These are phyloP conservation scores for Mormyrus proboscirostris DNA, from an alignment of 2,797 vertebrate species.

Conservation along the genomic window DNA sequence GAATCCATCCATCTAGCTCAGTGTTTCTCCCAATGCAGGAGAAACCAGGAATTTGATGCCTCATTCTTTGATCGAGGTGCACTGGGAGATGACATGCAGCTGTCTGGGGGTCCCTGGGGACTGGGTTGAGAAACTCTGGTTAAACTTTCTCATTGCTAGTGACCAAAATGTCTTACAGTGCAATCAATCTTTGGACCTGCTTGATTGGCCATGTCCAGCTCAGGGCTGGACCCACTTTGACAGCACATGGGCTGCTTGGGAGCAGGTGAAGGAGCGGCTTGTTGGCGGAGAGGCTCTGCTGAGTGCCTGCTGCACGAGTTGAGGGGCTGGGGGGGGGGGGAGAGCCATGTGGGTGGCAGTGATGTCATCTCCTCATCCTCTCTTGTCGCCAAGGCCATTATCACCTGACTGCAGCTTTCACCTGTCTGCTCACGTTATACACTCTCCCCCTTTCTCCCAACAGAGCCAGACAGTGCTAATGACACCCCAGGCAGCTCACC, in stretches of 20 bases:
- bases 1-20: background rate
- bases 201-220: background rate
- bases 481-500: constrained; percentile 23
- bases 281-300: constrained; percentile 43
- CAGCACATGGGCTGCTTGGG: background rate
- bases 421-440: constrained; percentile 53
- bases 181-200: background rate
- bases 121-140: background rate
- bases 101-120: background rate
- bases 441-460: constrained; percentile 35
- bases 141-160: background rate
- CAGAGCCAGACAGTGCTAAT: constrained; percentile 36
- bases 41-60: background rate
- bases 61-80: background rate
- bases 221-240: background rate
- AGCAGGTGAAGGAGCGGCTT: background rate
- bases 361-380: constrained; percentile 37
- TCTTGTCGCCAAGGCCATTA: constrained; percentile 46
- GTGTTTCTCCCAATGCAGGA: background rate
- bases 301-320: constrained; percentile 39
- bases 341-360: constrained; percentile 2
- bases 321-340: constrained; percentile 20
- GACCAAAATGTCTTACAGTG: background rate
- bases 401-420: constrained; percentile 54
- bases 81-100: background rate